Evolutionary conservation across 64 coral and sea anemone species (phyloP), one percentile per base, ranked within the genome.

Genomic region (Montipora capricornis): DNA sequence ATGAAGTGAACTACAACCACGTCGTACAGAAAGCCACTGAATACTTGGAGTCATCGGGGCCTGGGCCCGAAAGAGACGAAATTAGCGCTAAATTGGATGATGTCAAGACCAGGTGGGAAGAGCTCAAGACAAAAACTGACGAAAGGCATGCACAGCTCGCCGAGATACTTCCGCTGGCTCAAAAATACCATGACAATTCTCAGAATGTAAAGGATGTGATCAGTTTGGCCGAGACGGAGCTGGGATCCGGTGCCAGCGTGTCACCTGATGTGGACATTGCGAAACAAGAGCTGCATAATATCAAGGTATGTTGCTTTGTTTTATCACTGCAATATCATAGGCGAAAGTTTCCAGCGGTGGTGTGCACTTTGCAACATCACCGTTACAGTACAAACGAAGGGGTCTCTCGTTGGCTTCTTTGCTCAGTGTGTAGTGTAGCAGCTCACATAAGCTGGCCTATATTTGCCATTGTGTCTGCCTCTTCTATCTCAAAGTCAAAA

Each of bases 171-270:
- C 95, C 95, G 48, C 89, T 97, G 92, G 92, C 95, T 29, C 83
- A 90, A 74, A 94, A 91, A 13, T 97, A 94, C 71, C 73, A 94
- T 45, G 95, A 94, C 61, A 89, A 93, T 79, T 89, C 94, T 61
- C 88, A 97, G 78, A 94, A 97, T 47, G 93, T 97, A 24, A 93
- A 97, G 19, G 92, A 93, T 51, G 95, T 97, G 7, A 92, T 97
- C 2, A 88, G 87, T 24, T 61, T 93, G 82, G 95, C 88, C 0
- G 95, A 97, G 47, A 92, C 93, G 13, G 92, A 97, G 49, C 74
- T 97, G 58, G 88, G 85, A 51, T 80, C 81, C 11, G 71, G 78
- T 24, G 45, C 80, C 24, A 75, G 67, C 8, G 81, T 82, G 47
- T 84, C 84, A 19, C 68, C 83, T 81, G 94, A 92, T 44, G 53